Percentiles rank a stretch among this genome's conserved stretches.
phyloP scores from a whole-genome alignment of 2,113 vertebrate genomes.

The Fregetta grallaria region DNA sequence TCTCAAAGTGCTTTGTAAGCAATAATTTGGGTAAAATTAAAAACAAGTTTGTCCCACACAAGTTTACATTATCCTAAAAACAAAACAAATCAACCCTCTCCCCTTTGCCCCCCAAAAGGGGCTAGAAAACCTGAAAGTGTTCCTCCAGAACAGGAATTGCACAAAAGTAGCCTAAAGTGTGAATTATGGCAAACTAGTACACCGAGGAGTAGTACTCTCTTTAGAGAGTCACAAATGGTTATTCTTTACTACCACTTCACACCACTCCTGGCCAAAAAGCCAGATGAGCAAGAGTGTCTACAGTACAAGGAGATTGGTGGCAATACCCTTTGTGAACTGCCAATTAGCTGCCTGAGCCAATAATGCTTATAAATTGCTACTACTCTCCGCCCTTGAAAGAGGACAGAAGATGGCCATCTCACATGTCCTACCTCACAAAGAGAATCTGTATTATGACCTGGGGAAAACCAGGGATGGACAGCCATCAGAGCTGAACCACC shows the following conservation, averaged over 20 bases:
- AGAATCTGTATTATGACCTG: neutral
- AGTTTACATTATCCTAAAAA: neutral
- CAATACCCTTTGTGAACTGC: neutral
- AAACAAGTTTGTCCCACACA: neutral
- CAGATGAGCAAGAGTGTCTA: neutral
- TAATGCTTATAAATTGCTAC: neutral
- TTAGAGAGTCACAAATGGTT: neutral
- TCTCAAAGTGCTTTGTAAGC: neutral
- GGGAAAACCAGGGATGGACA: neutral
- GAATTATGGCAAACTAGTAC: neutral
- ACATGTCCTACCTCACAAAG: neutral
- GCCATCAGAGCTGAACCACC: neutral
- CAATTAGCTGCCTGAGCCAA: neutral
- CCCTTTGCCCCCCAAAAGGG: neutral
- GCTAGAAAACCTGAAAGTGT: neutral
- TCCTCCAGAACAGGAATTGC: neutral
- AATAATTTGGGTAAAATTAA: neutral
- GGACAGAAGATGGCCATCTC: neutral
- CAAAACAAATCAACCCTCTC: neutral
- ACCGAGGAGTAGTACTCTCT: neutral
- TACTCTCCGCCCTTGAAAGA: neutral
- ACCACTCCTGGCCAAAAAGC: neutral
- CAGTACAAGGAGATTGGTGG: neutral
- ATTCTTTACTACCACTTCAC: neutral
- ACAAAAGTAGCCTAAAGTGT: neutral